Evolutionary conservation across 1,140 invertebrate genomes (phyloP).

Genomic region (Tribolium castaneum): DNA sequence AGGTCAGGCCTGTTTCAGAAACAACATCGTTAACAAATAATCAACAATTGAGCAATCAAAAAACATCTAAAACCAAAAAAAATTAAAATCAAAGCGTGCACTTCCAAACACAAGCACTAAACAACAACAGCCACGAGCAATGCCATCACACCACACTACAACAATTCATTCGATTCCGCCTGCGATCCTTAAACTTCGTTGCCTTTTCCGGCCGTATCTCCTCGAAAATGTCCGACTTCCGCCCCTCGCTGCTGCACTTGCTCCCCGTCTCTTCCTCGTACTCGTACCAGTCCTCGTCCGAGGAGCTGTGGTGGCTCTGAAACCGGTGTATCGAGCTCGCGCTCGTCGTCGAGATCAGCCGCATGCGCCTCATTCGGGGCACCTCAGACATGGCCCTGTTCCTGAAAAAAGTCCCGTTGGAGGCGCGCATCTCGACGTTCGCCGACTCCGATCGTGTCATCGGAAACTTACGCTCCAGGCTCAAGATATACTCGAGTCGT

Average conservation of each 20-base stretch:
- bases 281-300: conserved; percentile 57
- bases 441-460: conserved; percentile 56
- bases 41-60: conserved; percentile 31
- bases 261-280: conserved; percentile 47
- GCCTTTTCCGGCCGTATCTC: background rate
- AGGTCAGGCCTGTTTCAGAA: conserved; percentile 44
- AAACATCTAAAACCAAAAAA: background rate
- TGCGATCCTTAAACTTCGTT: background rate
- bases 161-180: conserved; percentile 26
- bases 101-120: conserved; percentile 36
- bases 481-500: conserved; percentile 58
- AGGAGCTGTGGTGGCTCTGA: conserved; percentile 56
- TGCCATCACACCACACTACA: conserved; percentile 14
- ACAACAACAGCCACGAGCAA: conserved; percentile 23
- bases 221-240: background rate
- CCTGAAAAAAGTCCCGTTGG: conserved; percentile 45
- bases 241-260: conserved; percentile 18
- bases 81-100: conserved; percentile 14
- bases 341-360: conserved; percentile 41
- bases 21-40: conserved; percentile 17
- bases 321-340: conserved; percentile 45
- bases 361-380: conserved; percentile 37
- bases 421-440: conserved; percentile 37
- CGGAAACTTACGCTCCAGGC: conserved; percentile 43
- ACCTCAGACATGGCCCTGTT: conserved; percentile 53